Base-by-base conservation (phyloP, 2,113 vertebrate genomes). In the Piprites chloris region DNA sequence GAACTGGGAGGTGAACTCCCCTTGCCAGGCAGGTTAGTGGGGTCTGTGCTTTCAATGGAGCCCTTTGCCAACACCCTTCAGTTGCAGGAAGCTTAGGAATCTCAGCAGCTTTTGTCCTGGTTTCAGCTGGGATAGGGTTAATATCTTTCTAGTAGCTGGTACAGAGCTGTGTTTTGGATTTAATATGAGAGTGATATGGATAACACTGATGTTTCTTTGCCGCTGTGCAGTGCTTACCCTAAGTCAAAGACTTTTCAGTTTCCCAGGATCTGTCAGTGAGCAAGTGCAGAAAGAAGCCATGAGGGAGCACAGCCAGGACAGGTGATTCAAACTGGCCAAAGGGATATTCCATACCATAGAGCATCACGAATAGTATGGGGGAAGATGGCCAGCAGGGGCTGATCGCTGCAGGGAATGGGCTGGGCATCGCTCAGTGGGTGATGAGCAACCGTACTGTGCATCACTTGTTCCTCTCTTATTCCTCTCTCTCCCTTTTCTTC, bases 11-110 rank as follows among this genome's bases (percentile, higher is more conserved):
- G 91, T 61, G 66, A 94, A 61, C 52, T 41, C 55, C 27, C 59
- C 96, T 97, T 41, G 71, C 79, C 84, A 93, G 97, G 96, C 93
- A 62, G 73, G 74, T 97, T 97, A 55, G 94, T 95, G 88, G 93
- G 90, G 87, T 92, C 96, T 65, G 69, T 24, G 74, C 50, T 61
- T 97, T 94, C 92, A 93, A 32, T 95, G 85, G 74, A 59, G 30
- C 73, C 33, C 89, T 77, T 92, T 83, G 93, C 83, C 96, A 96
- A 89, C 85, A 89, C 91, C 95, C 92, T 97, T 92, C 63, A 79
- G 49, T 44, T 83, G 71, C 10, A 15, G 72, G 75, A 78, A 32
- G 53, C 49, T 21, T 73, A 78, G 91, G 59, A 96, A 95, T 89
- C 95, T 85, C 26, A 20, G 85, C 83, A 90, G 56, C 16, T 78